Evolutionary conservation across 1,140 invertebrate genomes (phyloP).

Genomic region (Nixonia krombeini): DNA sequence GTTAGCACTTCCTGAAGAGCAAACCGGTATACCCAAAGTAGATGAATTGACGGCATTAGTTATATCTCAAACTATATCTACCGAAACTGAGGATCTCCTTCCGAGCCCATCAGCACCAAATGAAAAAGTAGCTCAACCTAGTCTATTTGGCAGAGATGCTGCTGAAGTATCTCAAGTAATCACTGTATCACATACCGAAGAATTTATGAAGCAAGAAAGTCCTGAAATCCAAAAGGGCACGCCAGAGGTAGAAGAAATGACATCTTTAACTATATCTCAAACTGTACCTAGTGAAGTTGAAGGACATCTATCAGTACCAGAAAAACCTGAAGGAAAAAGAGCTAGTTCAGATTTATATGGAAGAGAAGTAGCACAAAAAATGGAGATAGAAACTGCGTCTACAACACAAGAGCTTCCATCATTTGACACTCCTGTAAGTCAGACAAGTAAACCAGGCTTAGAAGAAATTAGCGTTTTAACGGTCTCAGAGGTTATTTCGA

Average conservation of each 20-base stretch:
- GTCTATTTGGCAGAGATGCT: slow-evolving; percentile 50
- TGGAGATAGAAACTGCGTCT: slow-evolving; percentile 44
- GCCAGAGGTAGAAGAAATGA: slow-evolving; percentile 54
- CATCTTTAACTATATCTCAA: slow-evolving; percentile 59
- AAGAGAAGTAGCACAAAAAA: slow-evolving; percentile 55
- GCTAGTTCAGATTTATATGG: slow-evolving; percentile 47
- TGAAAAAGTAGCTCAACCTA: slow-evolving; percentile 44
- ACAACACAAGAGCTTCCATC: slow-evolving; percentile 46
- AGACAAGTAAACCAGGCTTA: slow-evolving; percentile 42
- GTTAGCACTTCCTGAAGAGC: slow-evolving; percentile 34
- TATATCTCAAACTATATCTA: slow-evolving; percentile 44
- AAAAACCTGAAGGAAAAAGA: slow-evolving; percentile 40
- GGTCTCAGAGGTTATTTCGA: slow-evolving; percentile 53
- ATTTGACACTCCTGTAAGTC: slow-evolving; percentile 31
- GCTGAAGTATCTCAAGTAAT: slow-evolving; percentile 57
- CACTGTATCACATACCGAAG: slow-evolving; percentile 41
- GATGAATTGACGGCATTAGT: slow-evolving; percentile 46
- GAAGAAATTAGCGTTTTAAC: slow-evolving; percentile 54
- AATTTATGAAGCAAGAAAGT: slow-evolving; percentile 28
- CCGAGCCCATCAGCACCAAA: slow-evolving; percentile 19
- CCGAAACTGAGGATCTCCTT: slow-evolving; percentile 34
- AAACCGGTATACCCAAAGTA: slow-evolving; percentile 40
- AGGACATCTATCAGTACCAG: slow-evolving; percentile 27
- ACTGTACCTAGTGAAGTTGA: slow-evolving; percentile 59
- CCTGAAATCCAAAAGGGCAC: slow-evolving; percentile 52